phyloP scores from a whole-genome alignment of 2,888 invertebrate species.

The Melanostoma mellinum region DNA sequence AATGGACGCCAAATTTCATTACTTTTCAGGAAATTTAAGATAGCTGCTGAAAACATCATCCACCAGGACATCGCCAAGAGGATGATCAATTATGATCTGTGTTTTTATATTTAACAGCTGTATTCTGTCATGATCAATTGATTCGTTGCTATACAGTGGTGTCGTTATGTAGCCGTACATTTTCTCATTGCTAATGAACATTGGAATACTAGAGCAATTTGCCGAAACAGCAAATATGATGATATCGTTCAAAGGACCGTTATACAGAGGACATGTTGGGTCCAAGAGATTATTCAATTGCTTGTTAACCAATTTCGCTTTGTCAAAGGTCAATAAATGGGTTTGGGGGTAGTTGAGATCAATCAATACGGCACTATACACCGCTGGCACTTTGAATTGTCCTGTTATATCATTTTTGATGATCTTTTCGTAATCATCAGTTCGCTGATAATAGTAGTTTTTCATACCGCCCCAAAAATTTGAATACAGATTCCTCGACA shows the following conservation, averaged over 20 bases:
- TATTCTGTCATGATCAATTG: constrained; percentile 85
- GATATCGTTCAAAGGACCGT: constrained; percentile 94
- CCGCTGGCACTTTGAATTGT: constrained; percentile 93
- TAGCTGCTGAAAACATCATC: constrained; percentile 80
- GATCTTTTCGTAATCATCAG: constrained; percentile 92
- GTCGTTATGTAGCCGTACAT: constrained; percentile 91
- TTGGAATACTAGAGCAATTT: constrained; percentile 85
- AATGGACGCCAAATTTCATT: constrained; percentile 16
- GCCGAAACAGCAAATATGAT: constrained; percentile 95
- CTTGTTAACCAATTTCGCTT: constrained; percentile 75
- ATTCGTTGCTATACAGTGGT: constrained; percentile 89
- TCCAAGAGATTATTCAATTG: constrained; percentile 74
- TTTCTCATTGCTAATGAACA: constrained; percentile 91
- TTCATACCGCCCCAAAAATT: constrained; percentile 99
- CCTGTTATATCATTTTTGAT: constrained; percentile 87
- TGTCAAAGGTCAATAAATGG: constrained; percentile 88
- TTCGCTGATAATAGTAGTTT: constrained; percentile 91
- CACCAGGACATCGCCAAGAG: constrained; percentile 81
- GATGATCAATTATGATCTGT: constrained; percentile 87
- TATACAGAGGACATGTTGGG: constrained; percentile 83
- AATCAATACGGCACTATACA: constrained; percentile 93
- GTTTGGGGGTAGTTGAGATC: constrained; percentile 85
- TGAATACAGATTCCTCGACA: constrained; percentile 93
- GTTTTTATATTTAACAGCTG: constrained; percentile 90
- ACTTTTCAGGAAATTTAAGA: constrained; percentile 80